Evolutionary conservation across 2,113 vertebrate species (phyloP).

Genomic region (Uropsilus gracilis): DNA sequence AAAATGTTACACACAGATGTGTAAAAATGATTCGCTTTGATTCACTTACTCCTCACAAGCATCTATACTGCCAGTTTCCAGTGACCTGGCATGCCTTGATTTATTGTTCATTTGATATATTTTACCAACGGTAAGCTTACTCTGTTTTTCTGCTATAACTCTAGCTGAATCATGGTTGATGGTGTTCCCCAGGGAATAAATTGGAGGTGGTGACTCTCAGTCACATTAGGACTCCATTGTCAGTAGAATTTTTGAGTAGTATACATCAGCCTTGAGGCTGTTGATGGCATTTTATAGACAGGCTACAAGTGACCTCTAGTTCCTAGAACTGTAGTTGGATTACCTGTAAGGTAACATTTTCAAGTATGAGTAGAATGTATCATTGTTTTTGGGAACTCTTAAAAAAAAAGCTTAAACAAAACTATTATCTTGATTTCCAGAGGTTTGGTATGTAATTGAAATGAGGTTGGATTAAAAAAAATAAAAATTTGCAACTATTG

Average conservation of each 20-base stretch:
- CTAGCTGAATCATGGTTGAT: conserved; percentile 14
- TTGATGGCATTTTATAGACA: conserved; percentile 17
- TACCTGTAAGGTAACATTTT: conserved; percentile 6
- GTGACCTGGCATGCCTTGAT: conserved; percentile 60
- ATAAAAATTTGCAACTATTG: neutral
- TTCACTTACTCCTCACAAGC: conserved; percentile 29
- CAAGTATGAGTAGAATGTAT: neutral
- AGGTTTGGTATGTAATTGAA: neutral
- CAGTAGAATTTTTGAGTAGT: neutral
- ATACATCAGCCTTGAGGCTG: neutral
- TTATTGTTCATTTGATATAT: conserved; percentile 79
- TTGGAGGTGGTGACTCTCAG: neutral
- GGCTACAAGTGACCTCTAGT: conserved; percentile 14
- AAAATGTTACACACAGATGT: neutral
- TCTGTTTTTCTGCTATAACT: conserved; percentile 61
- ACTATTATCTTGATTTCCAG: neutral
- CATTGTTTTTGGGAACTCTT: neutral
- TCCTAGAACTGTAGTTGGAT: neutral
- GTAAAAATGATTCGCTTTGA: conserved; percentile 8
- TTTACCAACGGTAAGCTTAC: conserved; percentile 79
- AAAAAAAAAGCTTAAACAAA: conserved; percentile 14
- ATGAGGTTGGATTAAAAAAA: neutral
- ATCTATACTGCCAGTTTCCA: conserved; percentile 63
- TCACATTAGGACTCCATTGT: neutral
- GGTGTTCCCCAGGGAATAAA: conserved; percentile 14